Evolutionary conservation across 1,140 invertebrate species (phyloP).

Genomic region (Drosophila triauraria): DNA sequence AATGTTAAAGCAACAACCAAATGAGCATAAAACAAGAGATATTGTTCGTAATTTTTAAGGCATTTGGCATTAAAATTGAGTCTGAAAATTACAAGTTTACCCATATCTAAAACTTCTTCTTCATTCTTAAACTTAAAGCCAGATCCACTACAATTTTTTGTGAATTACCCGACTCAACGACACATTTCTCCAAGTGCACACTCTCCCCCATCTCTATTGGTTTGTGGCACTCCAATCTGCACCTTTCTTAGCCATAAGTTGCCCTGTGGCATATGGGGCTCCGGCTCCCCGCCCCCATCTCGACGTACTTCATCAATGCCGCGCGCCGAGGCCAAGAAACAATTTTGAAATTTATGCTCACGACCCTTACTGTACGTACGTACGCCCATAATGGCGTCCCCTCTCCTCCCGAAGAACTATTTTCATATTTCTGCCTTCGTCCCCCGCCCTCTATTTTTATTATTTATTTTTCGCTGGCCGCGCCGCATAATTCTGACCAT

Average conservation of each 20-base stretch:
- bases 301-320: conserved; percentile 71
- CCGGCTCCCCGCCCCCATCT: conserved; percentile 12
- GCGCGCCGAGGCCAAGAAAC: conserved; percentile 65
- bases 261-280: conserved; percentile 79
- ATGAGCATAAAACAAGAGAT: no score
- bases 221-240: conserved; percentile 48
- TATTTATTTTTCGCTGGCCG: conserved; percentile 45
- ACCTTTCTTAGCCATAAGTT: conserved; percentile 69
- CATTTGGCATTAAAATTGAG: no score
- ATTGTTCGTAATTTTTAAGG: no score
- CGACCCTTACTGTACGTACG: conserved; percentile 64
- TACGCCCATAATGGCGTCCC: conserved; percentile 40
- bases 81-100: no score
- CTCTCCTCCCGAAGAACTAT: conserved; percentile 28
- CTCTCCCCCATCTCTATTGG: conserved; percentile 19
- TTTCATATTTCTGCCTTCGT: conserved; percentile 27
- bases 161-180: no score
- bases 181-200: background rate
- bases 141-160: background rate
- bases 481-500: conserved; percentile 26
- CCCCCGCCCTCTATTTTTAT: conserved; percentile 18
- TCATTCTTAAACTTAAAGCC: no score
- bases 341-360: conserved; percentile 82
- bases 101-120: background rate
- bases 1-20: no score